Evolutionary conservation across 2,797 vertebrate species (phyloP), one percentile per base, ranked within the genome.

Genomic region (Choloepus didactylus): DNA sequence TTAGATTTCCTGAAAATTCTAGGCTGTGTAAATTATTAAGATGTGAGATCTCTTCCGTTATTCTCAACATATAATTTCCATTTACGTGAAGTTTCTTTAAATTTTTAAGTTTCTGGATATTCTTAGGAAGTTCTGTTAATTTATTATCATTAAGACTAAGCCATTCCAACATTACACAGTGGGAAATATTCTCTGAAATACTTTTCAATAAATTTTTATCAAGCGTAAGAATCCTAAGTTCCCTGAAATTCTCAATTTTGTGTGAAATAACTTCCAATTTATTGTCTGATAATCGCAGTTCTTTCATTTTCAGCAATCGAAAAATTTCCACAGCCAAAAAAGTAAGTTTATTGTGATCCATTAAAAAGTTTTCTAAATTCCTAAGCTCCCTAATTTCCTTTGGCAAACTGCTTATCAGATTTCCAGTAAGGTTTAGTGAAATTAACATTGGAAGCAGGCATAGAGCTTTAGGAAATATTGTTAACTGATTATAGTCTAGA

Each of bases 251-350:
- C 87, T 97, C 95, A 72, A 97, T 94, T 96, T 98, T 97, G 64
- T 97, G 96, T 81, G 98, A 98, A 97, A 98, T 91, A 76, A 35
- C 75, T 72, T 98, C 97, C 80, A 98, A 46, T 25, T 97, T 97
- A 95, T 98, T 98, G 80, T 97, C 85, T 94, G 97, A 87, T n/a
- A 97, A 66, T 56, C 89, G 95, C 56, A 98, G 93, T 92, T 98
- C 97, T 97, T 98, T 97, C 59, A 98, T 92, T 91, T 97, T 97
- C 89, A 62, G 67, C 91, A 98, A 25, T 0, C 83, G 95, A 97
- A 98, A 98, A 80, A 98, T 94, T 75, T 98, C 92, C 66, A 98
- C 87, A 46, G 98, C 96, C 79, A 98, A 96, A 98, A 98, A 98
- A 9, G 84, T 95, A 79, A 98, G 92, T 72, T 97, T 97, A 95